Evolutionary conservation across 2,797 vertebrate genomes (phyloP).

Genomic region (Poeciliopsis paucimaculata): DNA sequence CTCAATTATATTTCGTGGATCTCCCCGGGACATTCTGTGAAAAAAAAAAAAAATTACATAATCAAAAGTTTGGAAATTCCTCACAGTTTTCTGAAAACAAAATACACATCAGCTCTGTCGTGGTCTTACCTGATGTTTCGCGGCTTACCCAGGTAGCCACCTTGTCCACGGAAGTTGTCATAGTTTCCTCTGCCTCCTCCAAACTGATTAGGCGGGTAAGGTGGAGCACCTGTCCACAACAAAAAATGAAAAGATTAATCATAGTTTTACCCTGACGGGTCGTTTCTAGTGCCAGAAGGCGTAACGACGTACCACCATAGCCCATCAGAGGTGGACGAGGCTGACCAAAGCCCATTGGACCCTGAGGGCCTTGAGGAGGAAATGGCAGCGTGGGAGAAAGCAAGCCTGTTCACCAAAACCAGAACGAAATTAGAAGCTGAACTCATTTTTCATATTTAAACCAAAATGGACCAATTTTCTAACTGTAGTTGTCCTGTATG

Average conservation of each 20-base stretch:
- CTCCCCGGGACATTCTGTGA: slow-evolving; percentile 89
- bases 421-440: background rate
- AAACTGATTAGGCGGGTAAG: slow-evolving; percentile 89
- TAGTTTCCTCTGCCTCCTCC: slow-evolving; percentile 90
- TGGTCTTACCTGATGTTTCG: slow-evolving; percentile 84
- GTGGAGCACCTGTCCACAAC: slow-evolving; percentile 79
- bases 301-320: slow-evolving; percentile 82
- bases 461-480: background rate
- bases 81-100: background rate
- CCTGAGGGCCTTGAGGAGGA: slow-evolving; percentile 89
- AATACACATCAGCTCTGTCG: slow-evolving; percentile 55
- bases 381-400: slow-evolving; percentile 88
- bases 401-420: slow-evolving; percentile 68
- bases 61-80: slow-evolving; percentile 1
- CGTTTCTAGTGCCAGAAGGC: background rate
- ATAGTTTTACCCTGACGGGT: background rate
- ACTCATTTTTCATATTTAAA: background rate
- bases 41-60: background rate
- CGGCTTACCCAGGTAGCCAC: slow-evolving; percentile 89
- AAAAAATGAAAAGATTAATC: background rate
- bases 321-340: slow-evolving; percentile 92
- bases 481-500: background rate
- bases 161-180: slow-evolving; percentile 91
- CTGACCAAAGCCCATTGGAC: slow-evolving; percentile 88
- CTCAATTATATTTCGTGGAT: slow-evolving; percentile 93